These are phyloP conservation scores for Sinocyclocheilus anshuiensis DNA, from an alignment of 2,113 vertebrate genomes.

Conservation along the genomic window DNA sequence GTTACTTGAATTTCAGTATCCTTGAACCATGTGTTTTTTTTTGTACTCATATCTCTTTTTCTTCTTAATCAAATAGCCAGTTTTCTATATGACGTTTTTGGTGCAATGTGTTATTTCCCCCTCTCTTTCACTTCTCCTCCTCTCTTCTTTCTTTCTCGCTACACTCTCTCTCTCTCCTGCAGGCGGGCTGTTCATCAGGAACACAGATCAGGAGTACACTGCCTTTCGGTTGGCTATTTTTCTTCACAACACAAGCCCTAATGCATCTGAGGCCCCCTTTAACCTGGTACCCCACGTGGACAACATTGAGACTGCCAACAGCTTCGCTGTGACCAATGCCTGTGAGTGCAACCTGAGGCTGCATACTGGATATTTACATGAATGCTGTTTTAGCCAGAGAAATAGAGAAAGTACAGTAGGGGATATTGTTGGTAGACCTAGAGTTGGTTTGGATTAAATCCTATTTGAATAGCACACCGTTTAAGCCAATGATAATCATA, in stretches of 20 bases:
- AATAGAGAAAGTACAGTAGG: not conserved
- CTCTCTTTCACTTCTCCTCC: conserved; percentile 24
- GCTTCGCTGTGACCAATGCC: conserved; percentile 98
- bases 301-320: conserved; percentile 99
- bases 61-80: not conserved
- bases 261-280: conserved; percentile 97
- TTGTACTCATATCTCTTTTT: not conserved
- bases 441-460: conserved; percentile 1
- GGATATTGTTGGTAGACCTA: not conserved
- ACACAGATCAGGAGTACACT: conserved; percentile 99
- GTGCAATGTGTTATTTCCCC: conserved; percentile 31
- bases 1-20: conserved; percentile 10
- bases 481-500: conserved; percentile 1
- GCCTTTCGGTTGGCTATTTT: conserved; percentile 98
- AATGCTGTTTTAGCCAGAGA: conserved; percentile 30
- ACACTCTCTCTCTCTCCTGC: conserved; percentile 58
- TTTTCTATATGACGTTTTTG: not conserved
- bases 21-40: not conserved
- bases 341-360: conserved; percentile 83
- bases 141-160: conserved; percentile 31
- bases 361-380: conserved; percentile 13
- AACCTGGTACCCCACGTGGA: conserved; percentile 99
- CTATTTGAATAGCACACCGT: not conserved
- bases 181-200: conserved; percentile 99
- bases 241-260: conserved; percentile 99